Conservation (phyloP, 2,113 vertebrate genomes). For the Oryzias woworae region DNA sequence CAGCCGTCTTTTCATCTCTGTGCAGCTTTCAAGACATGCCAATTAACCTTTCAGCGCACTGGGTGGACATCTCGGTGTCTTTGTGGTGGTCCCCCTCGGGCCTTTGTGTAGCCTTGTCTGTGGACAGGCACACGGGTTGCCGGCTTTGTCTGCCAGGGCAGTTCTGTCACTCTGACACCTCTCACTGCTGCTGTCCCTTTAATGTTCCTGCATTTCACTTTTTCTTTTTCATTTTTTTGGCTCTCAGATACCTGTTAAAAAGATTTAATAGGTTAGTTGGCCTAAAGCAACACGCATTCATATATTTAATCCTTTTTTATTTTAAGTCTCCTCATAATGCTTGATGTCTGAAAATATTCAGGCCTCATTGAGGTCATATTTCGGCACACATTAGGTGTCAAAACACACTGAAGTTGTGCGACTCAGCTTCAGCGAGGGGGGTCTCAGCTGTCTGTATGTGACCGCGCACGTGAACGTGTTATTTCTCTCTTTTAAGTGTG, state of each 20-base stretch:
- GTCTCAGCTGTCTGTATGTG: conserved; percentile 12
- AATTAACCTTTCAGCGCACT: conserved; percentile 79
- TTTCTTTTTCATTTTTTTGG: conserved; percentile 11
- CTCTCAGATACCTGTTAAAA: conserved; percentile 39
- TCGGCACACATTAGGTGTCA: conserved; percentile 33
- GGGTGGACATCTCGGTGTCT: conserved; percentile 72
- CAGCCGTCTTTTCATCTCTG: conserved; percentile 70
- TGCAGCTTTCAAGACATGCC: conserved; percentile 76
- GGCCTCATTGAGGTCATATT: conserved; percentile 21
- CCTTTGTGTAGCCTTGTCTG: conserved; percentile 69
- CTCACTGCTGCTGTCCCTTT: conserved; percentile 35
- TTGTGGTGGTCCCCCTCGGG: conserved; percentile 67
- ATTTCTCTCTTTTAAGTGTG: conserved; percentile 38
- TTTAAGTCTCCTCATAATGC: conserved; percentile 26
- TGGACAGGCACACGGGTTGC: conserved; percentile 59
- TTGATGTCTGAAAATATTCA: conserved; percentile 9
- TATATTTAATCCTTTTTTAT: not conserved
- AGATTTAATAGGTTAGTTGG: not conserved
- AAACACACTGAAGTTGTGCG: conserved; percentile 19
- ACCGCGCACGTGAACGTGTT: conserved; percentile 27
- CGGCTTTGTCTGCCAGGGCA: conserved; percentile 64
- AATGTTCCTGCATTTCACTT: conserved; percentile 46
- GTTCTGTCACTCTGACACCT: conserved; percentile 65
- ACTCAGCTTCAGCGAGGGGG: conserved; percentile 9
- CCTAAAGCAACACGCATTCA: not conserved